A percentile compares a stretch with the other conserved stretches of the same genome.
These are phyloP conservation scores for Oryzias woworae DNA, from an alignment of 2,113 vertebrate species.

Conservation along the genomic window DNA sequence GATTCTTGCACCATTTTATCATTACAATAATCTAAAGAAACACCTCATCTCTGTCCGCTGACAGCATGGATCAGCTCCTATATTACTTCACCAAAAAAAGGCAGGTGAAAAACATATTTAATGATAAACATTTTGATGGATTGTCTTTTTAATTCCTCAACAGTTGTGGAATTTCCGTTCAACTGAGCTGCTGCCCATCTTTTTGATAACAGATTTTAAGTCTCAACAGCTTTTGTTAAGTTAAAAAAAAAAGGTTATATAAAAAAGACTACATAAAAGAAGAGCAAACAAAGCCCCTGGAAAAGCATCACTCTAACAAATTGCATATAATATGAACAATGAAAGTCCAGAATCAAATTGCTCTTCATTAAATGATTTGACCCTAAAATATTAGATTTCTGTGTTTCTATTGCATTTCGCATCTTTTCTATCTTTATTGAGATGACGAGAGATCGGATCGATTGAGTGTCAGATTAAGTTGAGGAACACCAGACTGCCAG, in stretches of 20 bases:
- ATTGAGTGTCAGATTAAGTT: conserved; percentile 77
- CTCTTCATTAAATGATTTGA: conserved; percentile 78
- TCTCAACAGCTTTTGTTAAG: neutral
- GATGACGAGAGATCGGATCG: conserved; percentile 74
- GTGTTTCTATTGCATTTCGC: conserved; percentile 77
- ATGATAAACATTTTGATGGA: neutral
- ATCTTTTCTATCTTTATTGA: conserved; percentile 79
- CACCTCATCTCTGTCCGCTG: too few relatives aligned
- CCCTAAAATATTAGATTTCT: conserved; percentile 78
- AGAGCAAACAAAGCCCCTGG: conserved; percentile 40
- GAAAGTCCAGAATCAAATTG: conserved; percentile 71
- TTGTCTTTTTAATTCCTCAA: neutral
- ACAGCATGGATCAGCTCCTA: too few relatives aligned
- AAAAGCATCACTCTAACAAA: conserved; percentile 59
- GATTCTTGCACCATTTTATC: neutral
- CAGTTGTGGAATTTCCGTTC: neutral
- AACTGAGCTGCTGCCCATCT: neutral
- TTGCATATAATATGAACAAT: conserved; percentile 34
- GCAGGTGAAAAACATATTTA: too few relatives aligned
- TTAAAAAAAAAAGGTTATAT: neutral
- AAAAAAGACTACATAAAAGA: neutral
- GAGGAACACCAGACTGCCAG: conserved; percentile 74
- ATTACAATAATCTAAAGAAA: too few relatives aligned
- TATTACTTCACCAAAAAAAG: too few relatives aligned
- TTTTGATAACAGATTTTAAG: neutral